Evolutionary conservation across 2,113 vertebrate genomes (phyloP).

Genomic region (Pardalotus punctatus): DNA sequence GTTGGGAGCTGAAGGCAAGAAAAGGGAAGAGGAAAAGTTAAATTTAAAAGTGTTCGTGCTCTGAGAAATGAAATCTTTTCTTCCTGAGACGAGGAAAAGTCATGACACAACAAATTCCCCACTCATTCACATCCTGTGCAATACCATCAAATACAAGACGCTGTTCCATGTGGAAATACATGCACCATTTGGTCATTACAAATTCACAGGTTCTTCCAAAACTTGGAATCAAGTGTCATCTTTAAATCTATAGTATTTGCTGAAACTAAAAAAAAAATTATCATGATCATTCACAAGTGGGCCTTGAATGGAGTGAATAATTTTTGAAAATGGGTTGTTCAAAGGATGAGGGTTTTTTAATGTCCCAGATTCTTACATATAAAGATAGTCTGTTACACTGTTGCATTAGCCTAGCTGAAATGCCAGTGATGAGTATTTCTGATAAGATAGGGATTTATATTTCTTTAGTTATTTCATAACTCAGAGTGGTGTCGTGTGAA

Average conservation of each 20-base stretch:
- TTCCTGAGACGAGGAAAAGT: not conserved
- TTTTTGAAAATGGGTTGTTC: not conserved
- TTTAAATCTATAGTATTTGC: not conserved
- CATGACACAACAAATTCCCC: constrained; percentile 25
- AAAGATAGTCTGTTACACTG: not conserved
- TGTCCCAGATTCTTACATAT: not conserved
- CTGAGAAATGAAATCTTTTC: not conserved
- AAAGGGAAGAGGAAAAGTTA: constrained; percentile 12
- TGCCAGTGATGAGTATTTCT: not conserved
- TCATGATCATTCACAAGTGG: not conserved
- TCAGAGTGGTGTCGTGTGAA: not conserved
- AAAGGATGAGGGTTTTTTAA: not conserved
- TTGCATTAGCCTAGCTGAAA: not conserved
- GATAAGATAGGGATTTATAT: not conserved
- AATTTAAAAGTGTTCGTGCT: constrained; percentile 21
- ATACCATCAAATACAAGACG: not conserved
- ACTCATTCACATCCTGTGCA: not conserved
- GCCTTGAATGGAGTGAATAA: not conserved
- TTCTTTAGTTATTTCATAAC: not conserved
- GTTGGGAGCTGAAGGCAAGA: not conserved
- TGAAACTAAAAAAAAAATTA: not conserved
- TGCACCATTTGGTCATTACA: not conserved
- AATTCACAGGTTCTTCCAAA: not conserved
- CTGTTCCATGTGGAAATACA: not conserved
- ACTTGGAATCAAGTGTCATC: not conserved